A percentile compares a stretch with the other conserved stretches of the same genome.
These are phyloP conservation scores for Drosophila subsilvestris DNA, from an alignment of 2,888 invertebrate species.

Conservation along the genomic window DNA sequence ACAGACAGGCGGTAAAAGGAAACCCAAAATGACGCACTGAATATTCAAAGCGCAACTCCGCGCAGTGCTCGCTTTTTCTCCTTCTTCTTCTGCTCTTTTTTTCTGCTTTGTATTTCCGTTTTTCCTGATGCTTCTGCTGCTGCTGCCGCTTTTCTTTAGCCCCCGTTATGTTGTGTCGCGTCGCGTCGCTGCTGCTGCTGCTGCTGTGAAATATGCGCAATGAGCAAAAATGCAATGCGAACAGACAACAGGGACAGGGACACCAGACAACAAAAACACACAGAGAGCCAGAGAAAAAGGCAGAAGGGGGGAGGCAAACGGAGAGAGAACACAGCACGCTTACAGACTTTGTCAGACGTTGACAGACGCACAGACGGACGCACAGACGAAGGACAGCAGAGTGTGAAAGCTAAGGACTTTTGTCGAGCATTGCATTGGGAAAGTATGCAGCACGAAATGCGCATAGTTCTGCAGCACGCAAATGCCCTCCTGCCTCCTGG, in stretches of 20 bases:
- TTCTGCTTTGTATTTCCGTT: conserved; percentile 37
- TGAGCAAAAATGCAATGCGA: conserved; percentile 68
- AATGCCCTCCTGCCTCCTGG: conserved; percentile 45
- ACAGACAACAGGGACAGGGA: conserved; percentile 11
- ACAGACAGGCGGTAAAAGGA: conserved; percentile 36
- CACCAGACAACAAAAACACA: conserved; percentile 41
- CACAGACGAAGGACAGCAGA: conserved; percentile 33
- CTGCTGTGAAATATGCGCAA: conserved; percentile 64
- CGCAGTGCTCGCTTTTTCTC: conserved; percentile 38
- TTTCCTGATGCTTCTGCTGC: conserved; percentile 15
- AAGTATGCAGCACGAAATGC: conserved; percentile 64
- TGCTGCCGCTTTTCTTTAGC: conserved; percentile 48
- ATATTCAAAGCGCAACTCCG: conserved; percentile 71
- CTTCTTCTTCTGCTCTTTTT: conserved; percentile 14
- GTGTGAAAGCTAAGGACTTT: conserved; percentile 68
- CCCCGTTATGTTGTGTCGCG: conserved; percentile 56
- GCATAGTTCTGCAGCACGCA: conserved; percentile 65
- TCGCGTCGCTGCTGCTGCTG: conserved; percentile 26
- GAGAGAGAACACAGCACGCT: conserved; percentile 47
- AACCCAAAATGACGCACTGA: conserved; percentile 69
- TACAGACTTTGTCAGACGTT: conserved; percentile 68
- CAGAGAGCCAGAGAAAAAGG: conserved; percentile 43
- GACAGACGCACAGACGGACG: conserved; percentile 62
- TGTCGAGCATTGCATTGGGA: conserved; percentile 52
- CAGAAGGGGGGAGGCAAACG: conserved; percentile 4